These are phyloP conservation scores for Hippopotamus amphibius DNA, from an alignment of 2,113 vertebrate species.

Conservation along the genomic window DNA sequence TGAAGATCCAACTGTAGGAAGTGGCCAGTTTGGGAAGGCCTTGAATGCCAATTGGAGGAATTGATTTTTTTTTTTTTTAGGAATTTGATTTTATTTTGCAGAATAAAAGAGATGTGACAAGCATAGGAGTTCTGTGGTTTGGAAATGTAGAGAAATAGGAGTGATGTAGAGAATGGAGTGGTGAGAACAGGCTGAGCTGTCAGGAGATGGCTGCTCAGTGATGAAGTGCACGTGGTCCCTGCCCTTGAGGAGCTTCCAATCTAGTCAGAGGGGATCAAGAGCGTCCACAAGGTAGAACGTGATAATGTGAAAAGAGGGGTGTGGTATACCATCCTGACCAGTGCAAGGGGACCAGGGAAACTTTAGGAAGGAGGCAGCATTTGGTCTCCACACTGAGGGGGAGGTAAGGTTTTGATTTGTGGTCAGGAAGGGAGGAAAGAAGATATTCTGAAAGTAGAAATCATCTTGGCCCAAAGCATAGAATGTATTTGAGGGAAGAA, in stretches of 20 bases:
- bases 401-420: neutral
- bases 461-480: neutral
- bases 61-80: neutral
- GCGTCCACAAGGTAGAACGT: neutral
- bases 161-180: neutral
- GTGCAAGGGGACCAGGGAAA: neutral
- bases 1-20: neutral
- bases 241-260: neutral
- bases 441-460: slow-evolving; percentile 17
- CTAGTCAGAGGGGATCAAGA: neutral
- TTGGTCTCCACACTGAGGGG: neutral
- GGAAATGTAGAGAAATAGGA: neutral
- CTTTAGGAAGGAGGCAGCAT: neutral
- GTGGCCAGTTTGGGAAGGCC: neutral
- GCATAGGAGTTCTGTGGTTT: neutral
- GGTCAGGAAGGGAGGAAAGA: slow-evolving; percentile 1
- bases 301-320: neutral
- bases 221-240: neutral
- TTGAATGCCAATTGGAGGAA: neutral
- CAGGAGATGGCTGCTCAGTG: neutral
- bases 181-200: neutral
- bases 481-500: neutral
- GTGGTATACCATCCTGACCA: neutral
- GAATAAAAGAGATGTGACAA: neutral
- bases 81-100: neutral